Conservation (phyloP, 2,113 vertebrate genomes). For the Ptilorrhoa leucosticta region DNA sequence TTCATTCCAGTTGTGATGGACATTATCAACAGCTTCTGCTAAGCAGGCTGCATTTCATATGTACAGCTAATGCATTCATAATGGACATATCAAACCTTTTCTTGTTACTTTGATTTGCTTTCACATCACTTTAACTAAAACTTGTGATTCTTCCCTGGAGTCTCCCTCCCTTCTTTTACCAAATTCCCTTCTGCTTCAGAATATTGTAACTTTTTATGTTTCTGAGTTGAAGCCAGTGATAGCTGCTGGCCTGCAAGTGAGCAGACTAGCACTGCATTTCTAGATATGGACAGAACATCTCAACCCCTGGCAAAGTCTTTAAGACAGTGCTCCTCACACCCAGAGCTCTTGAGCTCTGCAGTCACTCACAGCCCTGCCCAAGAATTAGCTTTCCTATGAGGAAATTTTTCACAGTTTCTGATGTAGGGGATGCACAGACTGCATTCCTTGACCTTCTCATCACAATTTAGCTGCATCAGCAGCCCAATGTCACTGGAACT, state of each 20-base stretch:
- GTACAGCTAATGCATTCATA: background rate
- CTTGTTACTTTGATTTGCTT: background rate
- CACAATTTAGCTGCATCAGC: background rate
- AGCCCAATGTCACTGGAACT: background rate
- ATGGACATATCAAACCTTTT: background rate
- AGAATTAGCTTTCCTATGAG: background rate
- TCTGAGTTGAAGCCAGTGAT: background rate
- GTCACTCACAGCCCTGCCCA: background rate
- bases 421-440: background rate
- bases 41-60: background rate
- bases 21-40: background rate
- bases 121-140: background rate
- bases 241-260: background rate
- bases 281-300: background rate
- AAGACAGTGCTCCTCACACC: background rate
- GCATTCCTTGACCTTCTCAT: background rate
- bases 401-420: background rate
- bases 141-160: background rate
- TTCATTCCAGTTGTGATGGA: background rate
- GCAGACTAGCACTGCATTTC: background rate
- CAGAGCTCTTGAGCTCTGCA: background rate
- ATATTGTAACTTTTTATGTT: background rate
- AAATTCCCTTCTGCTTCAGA: background rate
- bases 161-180: background rate
- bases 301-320: background rate